Percentiles rank a stretch among this genome's conserved stretches.
These are phyloP conservation scores for Meleagris gallopavo DNA, from an alignment of 2,113 vertebrate genomes.

Conservation along the genomic window DNA sequence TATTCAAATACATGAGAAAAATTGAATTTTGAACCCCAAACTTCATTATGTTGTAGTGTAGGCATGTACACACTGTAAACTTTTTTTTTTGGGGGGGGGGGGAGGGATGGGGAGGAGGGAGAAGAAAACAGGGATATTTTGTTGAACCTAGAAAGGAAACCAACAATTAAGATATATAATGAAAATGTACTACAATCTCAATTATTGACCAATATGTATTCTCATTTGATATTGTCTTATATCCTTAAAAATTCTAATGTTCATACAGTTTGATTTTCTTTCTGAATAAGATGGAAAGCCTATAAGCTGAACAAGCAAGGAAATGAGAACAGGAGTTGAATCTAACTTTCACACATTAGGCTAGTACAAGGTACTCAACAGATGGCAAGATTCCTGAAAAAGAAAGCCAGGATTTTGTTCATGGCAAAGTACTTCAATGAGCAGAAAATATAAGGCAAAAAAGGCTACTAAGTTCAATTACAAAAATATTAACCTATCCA, in stretches of 20 bases:
- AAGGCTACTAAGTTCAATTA: neutral
- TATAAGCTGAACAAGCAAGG: neutral
- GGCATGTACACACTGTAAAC: rapidly evolving
- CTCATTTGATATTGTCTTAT: neutral
- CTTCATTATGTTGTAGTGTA: neutral
- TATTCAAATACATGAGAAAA: neutral
- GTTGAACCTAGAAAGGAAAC: neutral
- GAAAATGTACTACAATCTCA: neutral
- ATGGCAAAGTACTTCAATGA: neutral
- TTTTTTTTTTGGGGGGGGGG: neutral
- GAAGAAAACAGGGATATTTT: neutral
- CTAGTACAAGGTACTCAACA: constrained; percentile 27
- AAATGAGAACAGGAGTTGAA: constrained; percentile 10
- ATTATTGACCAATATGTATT: neutral
- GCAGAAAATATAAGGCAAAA: constrained; percentile 8
- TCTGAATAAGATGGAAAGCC: neutral
- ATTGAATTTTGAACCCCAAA: neutral
- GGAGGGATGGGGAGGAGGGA: no score
- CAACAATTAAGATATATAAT: neutral
- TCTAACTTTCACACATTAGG: constrained; percentile 13
- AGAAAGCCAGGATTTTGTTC: constrained; percentile 3
- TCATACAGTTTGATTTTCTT: neutral
- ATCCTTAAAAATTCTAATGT: neutral
- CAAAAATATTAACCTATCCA: neutral
- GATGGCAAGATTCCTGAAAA: constrained; percentile 53